phyloP scores from a whole-genome alignment of 2,113 vertebrate genomes.

The Sceloporus undulatus region DNA sequence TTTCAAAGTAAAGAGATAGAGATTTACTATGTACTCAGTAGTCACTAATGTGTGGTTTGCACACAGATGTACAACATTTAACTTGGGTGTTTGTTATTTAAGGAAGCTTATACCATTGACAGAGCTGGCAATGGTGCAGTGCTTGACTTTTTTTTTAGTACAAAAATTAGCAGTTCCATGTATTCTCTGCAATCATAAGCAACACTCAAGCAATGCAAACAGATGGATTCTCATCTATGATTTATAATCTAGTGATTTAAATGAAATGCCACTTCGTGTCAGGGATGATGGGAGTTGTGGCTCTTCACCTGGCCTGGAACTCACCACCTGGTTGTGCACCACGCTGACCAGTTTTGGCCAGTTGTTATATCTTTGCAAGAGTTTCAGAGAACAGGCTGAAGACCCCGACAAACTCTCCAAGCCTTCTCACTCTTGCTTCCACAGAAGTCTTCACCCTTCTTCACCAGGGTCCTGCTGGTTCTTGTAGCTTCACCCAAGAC shows the following conservation, averaged over 20 bases:
- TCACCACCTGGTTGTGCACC: too few species aligned
- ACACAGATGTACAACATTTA: slow-evolving; percentile 38
- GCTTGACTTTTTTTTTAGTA: slow-evolving; percentile 33
- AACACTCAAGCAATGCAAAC: not conserved
- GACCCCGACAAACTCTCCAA: too few species aligned
- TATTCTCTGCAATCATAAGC: not conserved
- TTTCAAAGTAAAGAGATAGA: slow-evolving; percentile 14
- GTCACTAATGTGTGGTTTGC: not conserved
- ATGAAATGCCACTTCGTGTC: not conserved
- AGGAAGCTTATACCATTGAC: not conserved
- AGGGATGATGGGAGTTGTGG: too few species aligned
- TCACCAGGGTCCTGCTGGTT: too few species aligned
- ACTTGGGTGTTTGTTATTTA: slow-evolving; percentile 20
- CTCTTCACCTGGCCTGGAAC: too few species aligned
- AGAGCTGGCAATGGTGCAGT: not conserved
- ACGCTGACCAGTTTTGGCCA: too few species aligned
- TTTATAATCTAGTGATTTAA: not conserved
- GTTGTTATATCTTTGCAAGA: too few species aligned
- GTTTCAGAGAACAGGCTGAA: too few species aligned
- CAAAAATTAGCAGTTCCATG: not conserved
- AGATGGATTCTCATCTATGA: not conserved
- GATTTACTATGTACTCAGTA: not conserved
- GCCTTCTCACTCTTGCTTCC: too few species aligned
- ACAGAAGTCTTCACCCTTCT: too few species aligned
- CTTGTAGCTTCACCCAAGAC: too few species aligned